phyloP scores from a whole-genome alignment of 2,113 vertebrate species.

The Upupa epops region DNA sequence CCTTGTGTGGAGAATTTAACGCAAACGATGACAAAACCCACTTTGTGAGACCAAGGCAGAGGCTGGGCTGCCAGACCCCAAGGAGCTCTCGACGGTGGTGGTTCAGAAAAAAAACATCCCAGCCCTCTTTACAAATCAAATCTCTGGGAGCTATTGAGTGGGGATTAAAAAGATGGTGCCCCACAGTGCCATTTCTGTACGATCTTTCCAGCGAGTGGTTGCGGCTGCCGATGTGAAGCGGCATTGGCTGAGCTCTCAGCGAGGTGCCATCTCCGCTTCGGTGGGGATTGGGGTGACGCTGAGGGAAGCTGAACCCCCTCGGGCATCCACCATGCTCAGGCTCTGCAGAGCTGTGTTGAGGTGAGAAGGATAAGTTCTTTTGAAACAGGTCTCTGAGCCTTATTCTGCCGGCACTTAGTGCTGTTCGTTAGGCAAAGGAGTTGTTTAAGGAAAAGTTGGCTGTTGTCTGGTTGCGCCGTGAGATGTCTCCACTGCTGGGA shows the following conservation, averaged over 20 bases:
- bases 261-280: accelerated
- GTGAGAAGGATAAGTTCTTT: not conserved
- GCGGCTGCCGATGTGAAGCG: not conserved
- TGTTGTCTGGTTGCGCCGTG: accelerated
- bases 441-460: not conserved
- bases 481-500: not conserved
- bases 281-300: not conserved
- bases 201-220: not conserved
- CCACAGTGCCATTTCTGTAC: slow-evolving; percentile 28
- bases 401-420: accelerated
- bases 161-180: not conserved
- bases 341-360: not conserved
- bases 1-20: not conserved
- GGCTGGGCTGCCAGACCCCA: not conserved
- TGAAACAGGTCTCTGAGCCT: accelerated
- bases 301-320: not conserved
- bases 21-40: not conserved
- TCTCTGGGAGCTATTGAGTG: not conserved
- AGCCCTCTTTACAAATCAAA: not conserved
- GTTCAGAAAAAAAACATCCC: not conserved
- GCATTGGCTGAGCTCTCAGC: not conserved
- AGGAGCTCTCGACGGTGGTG: not conserved
- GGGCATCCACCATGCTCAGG: accelerated
- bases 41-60: not conserved
- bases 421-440: not conserved